phyloP scores from a whole-genome alignment of 2,888 invertebrate genomes.

The Ennomos quercinarius region DNA sequence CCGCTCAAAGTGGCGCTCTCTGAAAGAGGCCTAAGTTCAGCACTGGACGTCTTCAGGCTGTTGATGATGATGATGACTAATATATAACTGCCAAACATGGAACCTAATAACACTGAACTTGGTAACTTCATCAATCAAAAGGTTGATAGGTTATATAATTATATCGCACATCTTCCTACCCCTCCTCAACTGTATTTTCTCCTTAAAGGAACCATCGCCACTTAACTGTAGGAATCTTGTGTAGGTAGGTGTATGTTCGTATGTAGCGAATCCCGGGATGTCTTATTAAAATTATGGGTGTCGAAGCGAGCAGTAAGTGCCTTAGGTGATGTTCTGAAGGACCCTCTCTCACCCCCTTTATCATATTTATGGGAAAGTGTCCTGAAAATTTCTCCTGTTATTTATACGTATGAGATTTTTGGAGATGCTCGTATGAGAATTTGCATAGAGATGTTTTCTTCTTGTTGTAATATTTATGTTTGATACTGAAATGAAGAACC shows the following conservation, averaged over 20 bases:
- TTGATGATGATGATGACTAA: no score
- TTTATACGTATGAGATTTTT: slow-evolving; percentile 51
- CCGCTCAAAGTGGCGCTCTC: no score
- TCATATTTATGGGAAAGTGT: slow-evolving; percentile 59
- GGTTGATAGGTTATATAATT: no score
- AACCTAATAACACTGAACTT: no score
- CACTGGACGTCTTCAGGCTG: no score
- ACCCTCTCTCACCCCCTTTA: slow-evolving; percentile 50
- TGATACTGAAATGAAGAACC: no score
- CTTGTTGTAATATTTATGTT: slow-evolving; percentile 8
- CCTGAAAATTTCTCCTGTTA: slow-evolving; percentile 52
- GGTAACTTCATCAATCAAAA: no score
- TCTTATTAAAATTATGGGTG: slow-evolving; percentile 50
- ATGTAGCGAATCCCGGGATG: slow-evolving; percentile 41
- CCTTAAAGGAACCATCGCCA: slow-evolving; percentile 22
- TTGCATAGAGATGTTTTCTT: slow-evolving; percentile 38
- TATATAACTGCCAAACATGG: no score
- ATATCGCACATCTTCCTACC: neutral
- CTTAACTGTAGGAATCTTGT: neutral
- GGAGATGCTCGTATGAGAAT: slow-evolving; percentile 34
- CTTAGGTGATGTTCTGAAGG: slow-evolving; percentile 45
- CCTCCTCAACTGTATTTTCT: slow-evolving; percentile 14
- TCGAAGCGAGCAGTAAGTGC: slow-evolving; percentile 49
- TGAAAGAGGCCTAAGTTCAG: no score
- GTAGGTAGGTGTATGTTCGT: slow-evolving; percentile 14